Conservation (phyloP, 2,888 invertebrate genomes). For the Tipula vernalis region DNA sequence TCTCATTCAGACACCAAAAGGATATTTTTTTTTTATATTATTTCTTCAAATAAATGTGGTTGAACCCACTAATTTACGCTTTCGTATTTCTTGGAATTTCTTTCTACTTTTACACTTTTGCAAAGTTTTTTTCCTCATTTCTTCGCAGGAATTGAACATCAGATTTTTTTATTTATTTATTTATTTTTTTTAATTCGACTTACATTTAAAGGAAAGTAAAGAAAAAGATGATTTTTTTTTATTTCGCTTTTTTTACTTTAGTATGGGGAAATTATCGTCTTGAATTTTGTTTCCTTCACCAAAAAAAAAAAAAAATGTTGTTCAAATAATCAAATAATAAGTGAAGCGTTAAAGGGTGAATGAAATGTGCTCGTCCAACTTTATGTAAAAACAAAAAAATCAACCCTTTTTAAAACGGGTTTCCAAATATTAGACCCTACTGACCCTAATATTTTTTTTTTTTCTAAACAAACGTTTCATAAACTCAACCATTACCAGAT, state of each 20-base stretch:
- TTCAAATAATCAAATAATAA: not conserved
- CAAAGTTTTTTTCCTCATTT: not conserved
- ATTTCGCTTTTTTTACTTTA: not conserved
- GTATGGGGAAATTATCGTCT: not conserved
- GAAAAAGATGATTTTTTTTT: not conserved
- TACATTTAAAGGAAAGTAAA: not conserved
- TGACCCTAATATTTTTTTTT: not conserved
- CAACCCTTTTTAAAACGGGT: not conserved
- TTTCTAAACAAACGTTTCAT: not conserved
- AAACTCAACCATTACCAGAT: not conserved
- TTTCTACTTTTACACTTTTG: not conserved
- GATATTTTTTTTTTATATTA: not conserved
- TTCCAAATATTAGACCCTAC: not conserved
- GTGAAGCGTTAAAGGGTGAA: not conserved
- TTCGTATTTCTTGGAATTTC: not conserved
- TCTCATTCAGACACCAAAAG: not conserved
- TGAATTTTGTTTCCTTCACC: not conserved
- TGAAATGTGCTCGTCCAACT: not conserved
- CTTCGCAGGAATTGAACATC: not conserved
- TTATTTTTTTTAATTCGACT: not conserved
- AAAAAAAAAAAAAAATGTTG: not conserved
- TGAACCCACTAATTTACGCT: not conserved
- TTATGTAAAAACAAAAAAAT: not conserved
- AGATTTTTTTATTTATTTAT: not conserved
- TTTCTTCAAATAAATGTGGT: constrained; percentile 4